A percentile compares a stretch with the other conserved stretches of the same genome.
phyloP scores from a whole-genome alignment of 2,113 vertebrate genomes.

The Hemiscyllium ocellatum region DNA sequence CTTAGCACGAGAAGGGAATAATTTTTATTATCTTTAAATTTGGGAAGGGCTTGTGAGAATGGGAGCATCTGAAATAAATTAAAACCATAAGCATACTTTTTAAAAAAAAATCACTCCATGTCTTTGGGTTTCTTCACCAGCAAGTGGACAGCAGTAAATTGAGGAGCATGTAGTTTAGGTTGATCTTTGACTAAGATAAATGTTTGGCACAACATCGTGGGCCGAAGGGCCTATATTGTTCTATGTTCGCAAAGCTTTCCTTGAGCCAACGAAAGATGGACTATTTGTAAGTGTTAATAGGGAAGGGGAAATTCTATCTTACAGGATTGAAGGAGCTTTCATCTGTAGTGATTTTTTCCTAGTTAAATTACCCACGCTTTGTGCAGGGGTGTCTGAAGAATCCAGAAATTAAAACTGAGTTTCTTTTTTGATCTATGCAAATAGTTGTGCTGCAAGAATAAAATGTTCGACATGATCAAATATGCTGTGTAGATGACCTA shows the following conservation, averaged over 20 bases:
- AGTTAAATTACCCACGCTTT: not conserved
- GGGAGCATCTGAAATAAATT: not conserved
- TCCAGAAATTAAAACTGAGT: not conserved
- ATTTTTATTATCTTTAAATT: not conserved
- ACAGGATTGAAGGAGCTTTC: not conserved
- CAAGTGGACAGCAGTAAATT: too few relatives aligned
- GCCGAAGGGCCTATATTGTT: too few relatives aligned
- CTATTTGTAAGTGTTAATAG: not conserved
- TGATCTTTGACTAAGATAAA: too few relatives aligned
- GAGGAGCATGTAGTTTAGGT: too few relatives aligned
- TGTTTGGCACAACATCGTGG: too few relatives aligned
- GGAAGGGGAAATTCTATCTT: not conserved
- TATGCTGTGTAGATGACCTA: not conserved
- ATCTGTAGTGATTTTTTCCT: not conserved
- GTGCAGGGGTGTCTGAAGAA: not conserved
- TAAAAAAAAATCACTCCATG: not conserved
- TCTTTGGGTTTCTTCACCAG: not conserved
- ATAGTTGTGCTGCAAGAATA: not conserved
- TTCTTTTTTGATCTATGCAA: not conserved
- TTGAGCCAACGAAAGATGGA: not conserved
- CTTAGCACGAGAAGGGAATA: not conserved
- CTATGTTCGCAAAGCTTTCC: not conserved
- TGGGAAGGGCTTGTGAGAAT: not conserved
- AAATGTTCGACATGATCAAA: not conserved
- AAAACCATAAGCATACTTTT: not conserved